These are phyloP conservation scores for Tetraodon nigroviridis DNA, from an alignment of 2,113 vertebrate species.

Conservation along the genomic window DNA sequence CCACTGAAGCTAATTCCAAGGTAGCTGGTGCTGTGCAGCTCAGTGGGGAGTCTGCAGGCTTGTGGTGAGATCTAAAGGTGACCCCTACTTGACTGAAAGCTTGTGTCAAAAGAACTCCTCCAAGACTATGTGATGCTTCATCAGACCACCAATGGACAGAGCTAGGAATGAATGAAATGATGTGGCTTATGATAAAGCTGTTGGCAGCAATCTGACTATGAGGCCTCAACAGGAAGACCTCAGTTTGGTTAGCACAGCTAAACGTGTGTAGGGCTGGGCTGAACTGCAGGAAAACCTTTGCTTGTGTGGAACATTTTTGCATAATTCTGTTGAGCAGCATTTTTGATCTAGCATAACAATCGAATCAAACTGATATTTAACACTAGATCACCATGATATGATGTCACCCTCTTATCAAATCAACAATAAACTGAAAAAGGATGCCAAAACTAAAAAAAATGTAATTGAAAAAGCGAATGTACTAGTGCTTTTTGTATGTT, in stretches of 20 bases:
- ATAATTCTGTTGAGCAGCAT: too few relatives aligned
- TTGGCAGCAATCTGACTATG: constrained; percentile 21
- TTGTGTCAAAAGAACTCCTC: background rate
- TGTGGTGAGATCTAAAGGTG: constrained; percentile 40
- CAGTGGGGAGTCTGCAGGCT: constrained; percentile 39
- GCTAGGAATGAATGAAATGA: constrained; percentile 12
- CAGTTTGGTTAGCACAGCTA: background rate
- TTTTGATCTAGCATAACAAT: too few relatives aligned
- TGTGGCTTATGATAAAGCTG: constrained; percentile 12
- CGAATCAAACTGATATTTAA: too few relatives aligned
- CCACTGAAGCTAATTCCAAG: constrained; percentile 1
- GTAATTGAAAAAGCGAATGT: too few relatives aligned
- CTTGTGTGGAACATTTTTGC: too few relatives aligned
- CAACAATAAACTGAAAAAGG: too few relatives aligned
- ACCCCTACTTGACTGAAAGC: constrained; percentile 33
- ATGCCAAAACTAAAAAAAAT: too few relatives aligned
- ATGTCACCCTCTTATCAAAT: too few relatives aligned
- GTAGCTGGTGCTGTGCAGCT: constrained; percentile 17
- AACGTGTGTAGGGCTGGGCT: background rate
- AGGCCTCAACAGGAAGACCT: constrained; percentile 2
- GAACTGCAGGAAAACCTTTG: background rate
- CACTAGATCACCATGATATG: too few relatives aligned
- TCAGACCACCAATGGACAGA: constrained; percentile 22
- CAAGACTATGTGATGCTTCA: constrained; percentile 18
- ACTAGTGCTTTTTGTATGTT: too few relatives aligned